Evolutionary conservation across 2,113 vertebrate species (phyloP), one percentile per base, ranked within the genome.

Genomic region (Pelecanus crispus): DNA sequence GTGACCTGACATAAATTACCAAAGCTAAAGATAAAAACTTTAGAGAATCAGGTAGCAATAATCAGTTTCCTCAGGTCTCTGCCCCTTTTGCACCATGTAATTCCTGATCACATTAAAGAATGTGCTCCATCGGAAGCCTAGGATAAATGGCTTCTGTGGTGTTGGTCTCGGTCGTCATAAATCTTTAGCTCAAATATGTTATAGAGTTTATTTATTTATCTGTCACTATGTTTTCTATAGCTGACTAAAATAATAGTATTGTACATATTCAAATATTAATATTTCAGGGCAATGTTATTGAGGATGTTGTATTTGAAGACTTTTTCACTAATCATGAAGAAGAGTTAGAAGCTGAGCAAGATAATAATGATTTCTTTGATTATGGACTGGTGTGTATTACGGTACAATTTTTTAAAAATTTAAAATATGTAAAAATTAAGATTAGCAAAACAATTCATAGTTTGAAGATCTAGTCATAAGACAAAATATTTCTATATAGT

Each of bases 211-310:
- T 17, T 73, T 79, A 73, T 75, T 89, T 67, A 15, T 63, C 18
- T 59, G 21, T 75, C 83, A 34, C n/a, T 74, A 10, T 71, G 20
- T 59, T 90, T 90, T 34, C n/a, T 74, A 20, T 53, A 75, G 26
- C 55, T 79, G 49, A 50, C 61, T 61, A 66, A 67, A 79, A 58
- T n/a, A 59, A 59, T 70, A 70, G 9, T 44, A 38, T 45, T 71
- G 24, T 11, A 59, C 10, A 18, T 65, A 53, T 59, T 92, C 10
- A 70, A 29, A 65, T 45, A 81, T 92, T 85, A 52, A 45, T 77
- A 73, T 94, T 94, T 61, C 85, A 96, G 92, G 88, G 81, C 71
- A 92, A 56, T 86, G n/a, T 47, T 87, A 80, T 91, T 86, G 70
- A 86, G 44, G 67, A 91, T 56, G 49, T 83, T 89, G 58, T 72